Percentiles rank a stretch among this genome's conserved stretches.
Evolutionary conservation across 1,140 invertebrate species (phyloP).

Genomic region (Brachionus rubens): DNA sequence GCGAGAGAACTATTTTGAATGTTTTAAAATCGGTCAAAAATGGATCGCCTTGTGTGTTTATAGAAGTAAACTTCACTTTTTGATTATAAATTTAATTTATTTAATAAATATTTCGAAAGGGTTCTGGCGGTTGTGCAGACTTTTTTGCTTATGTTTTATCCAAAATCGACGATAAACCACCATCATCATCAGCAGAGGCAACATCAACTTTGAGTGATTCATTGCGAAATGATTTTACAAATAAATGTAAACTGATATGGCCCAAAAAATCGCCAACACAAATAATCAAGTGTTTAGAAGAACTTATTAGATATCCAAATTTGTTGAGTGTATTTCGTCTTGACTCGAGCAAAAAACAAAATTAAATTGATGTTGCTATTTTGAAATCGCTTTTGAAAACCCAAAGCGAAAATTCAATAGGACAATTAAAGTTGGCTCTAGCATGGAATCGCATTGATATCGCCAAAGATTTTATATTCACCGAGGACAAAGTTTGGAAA

Average conservation of each 20-base stretch:
- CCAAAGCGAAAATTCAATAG: constrained; percentile 48
- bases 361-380: constrained; percentile 57
- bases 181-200: too few species aligned
- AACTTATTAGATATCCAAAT: neutral
- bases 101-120: neutral
- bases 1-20: constrained; percentile 56
- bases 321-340: constrained; percentile 7
- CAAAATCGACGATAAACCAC: neutral
- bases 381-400: constrained; percentile 59
- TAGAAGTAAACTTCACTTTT: constrained; percentile 3
- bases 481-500: constrained; percentile 22
- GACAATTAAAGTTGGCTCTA: constrained; percentile 61
- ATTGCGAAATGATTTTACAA: neutral
- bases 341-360: neutral
- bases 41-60: constrained; percentile 26
- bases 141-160: constrained; percentile 31
- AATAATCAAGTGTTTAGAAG: neutral
- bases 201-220: neutral
- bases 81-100: neutral
- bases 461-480: constrained; percentile 59
- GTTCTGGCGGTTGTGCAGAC: constrained; percentile 44
- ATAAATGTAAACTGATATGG: neutral
- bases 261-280: neutral
- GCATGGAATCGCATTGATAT: constrained; percentile 63
- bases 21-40: constrained; percentile 46